Conservation (phyloP, 2,888 invertebrate species). For the Shargacucullia verbasci region DNA sequence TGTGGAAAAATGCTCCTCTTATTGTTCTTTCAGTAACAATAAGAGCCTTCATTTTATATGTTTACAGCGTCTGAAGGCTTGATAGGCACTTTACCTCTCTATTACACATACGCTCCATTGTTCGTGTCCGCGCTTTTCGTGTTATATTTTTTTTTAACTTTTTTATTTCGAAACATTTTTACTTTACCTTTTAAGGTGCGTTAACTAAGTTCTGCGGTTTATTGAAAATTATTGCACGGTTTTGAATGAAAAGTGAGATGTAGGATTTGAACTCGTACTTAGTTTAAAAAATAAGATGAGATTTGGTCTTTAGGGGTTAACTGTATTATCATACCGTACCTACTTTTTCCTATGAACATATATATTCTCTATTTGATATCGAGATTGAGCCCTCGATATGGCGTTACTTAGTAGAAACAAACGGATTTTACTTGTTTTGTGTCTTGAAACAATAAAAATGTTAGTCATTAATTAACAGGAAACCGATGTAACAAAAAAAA, state of each 20-base stretch:
- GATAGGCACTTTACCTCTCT: slow-evolving; percentile 83
- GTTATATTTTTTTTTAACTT: slow-evolving; percentile 26
- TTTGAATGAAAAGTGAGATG: no score
- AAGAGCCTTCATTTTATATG: slow-evolving; percentile 86
- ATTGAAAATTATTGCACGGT: slow-evolving; percentile 5
- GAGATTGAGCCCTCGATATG: no score
- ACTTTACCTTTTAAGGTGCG: slow-evolving; percentile 19
- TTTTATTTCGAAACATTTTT: slow-evolving; percentile 60
- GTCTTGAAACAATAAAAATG: slow-evolving; percentile 5
- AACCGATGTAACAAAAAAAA: background rate
- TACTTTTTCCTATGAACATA: no score
- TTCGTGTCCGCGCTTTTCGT: slow-evolving; percentile 62
- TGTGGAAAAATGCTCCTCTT: slow-evolving; percentile 87
- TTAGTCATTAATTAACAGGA: background rate
- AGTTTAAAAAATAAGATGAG: no score
- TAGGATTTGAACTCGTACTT: no score
- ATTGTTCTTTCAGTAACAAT: slow-evolving; percentile 87
- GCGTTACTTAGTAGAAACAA: no score
- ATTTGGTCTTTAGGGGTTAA: no score
- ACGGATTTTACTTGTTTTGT: background rate
- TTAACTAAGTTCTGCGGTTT: slow-evolving; percentile 16
- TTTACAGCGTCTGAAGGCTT: slow-evolving; percentile 85
- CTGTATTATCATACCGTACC: no score
- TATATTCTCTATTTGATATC: no score
- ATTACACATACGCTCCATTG: slow-evolving; percentile 76